A percentile compares a stretch with the other conserved stretches of the same genome.
phyloP scores from a whole-genome alignment of 2,113 vertebrate species.

The mouse (Mus musculus) region GRCm39 chr8:92354001-92354500 shows the following conservation, averaged over 20 bases:
- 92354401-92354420: slow-evolving; percentile 52
- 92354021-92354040: not conserved
- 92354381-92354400: slow-evolving; percentile 25
- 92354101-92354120: slow-evolving; percentile 40
- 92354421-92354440: slow-evolving; percentile 50
- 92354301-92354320: slow-evolving; percentile 79
- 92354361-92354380: slow-evolving; percentile 21
- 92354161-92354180: slow-evolving; percentile 67
- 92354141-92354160: slow-evolving; percentile 68
- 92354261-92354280: slow-evolving; percentile 82
- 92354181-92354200: slow-evolving; percentile 72
- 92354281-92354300: slow-evolving; percentile 78
- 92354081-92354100: not conserved
- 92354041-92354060: slow-evolving; percentile 44
- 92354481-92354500: slow-evolving; percentile 64
- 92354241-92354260: slow-evolving; percentile 76
- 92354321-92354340: slow-evolving; percentile 80
- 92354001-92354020: not conserved
- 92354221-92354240: slow-evolving; percentile 82
- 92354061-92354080: slow-evolving; percentile 50
- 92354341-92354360: slow-evolving; percentile 66
- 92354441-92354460: slow-evolving; percentile 69
- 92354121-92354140: slow-evolving; percentile 60
- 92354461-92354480: slow-evolving; percentile 67
- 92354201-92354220: slow-evolving; percentile 78